Conservation (phyloP, 2,888 invertebrate genomes). For the Meganola albula region DNA sequence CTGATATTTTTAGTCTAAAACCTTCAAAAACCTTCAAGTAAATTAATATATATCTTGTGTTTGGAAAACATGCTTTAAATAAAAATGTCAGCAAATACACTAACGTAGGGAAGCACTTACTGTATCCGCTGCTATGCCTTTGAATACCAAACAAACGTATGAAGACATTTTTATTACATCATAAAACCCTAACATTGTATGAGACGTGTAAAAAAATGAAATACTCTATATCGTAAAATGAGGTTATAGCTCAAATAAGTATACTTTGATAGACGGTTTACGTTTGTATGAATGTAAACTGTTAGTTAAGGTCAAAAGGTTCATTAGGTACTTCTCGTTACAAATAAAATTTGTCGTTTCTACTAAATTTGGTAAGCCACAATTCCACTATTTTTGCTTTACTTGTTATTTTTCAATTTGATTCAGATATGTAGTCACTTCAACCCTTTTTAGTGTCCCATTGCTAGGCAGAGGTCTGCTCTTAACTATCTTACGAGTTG, state of each 20-base stretch:
- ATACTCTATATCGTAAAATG: conserved; percentile 22
- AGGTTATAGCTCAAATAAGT: conserved; percentile 22
- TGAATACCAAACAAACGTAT: conserved; percentile 12
- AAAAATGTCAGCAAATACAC: not conserved
- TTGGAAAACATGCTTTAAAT: too few species aligned
- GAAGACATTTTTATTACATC: conserved; percentile 17
- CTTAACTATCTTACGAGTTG: too few species aligned
- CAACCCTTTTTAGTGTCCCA: too few species aligned
- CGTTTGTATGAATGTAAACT: conserved; percentile 10
- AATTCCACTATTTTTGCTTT: too few species aligned
- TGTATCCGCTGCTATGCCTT: conserved; percentile 3
- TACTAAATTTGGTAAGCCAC: too few species aligned
- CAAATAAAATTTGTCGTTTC: too few species aligned
- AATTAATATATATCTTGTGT: too few species aligned
- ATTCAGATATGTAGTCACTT: too few species aligned
- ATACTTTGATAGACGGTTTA: conserved; percentile 18
- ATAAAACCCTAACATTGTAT: conserved; percentile 18
- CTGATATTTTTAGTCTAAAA: too few species aligned
- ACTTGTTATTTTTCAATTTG: conserved; percentile 11
- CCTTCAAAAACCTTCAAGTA: too few species aligned
- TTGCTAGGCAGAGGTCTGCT: too few species aligned
- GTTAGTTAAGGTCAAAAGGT: conserved; percentile 9
- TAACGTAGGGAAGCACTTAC: not conserved
- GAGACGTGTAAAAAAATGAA: conserved; percentile 15
- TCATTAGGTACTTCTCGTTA: conserved; percentile 1